Base-by-base conservation (phyloP, 2,888 invertebrate genomes). In the Baronia brevicornis region DNA sequence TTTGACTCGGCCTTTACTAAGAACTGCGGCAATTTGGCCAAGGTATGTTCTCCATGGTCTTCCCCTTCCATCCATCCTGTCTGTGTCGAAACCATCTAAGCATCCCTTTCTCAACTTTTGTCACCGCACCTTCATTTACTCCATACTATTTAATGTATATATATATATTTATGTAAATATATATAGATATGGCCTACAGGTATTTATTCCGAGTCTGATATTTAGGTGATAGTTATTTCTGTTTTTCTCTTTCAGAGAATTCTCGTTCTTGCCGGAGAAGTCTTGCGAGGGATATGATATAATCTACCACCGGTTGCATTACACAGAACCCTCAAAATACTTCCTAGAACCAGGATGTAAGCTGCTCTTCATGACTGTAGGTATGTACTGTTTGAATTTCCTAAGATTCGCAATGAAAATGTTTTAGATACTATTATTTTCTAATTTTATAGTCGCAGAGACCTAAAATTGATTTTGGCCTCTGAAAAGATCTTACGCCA, bases 211-310 rank as follows among this genome's bases (percentile, higher is more conserved):
- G 6, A 2, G 19, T 19, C 19, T 7, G 6, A 2, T 7, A 19
- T 19, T 19, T 19, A 7, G 7, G 18, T 11, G n/a, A 19, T 17
- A 5, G 4, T 21, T 13, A 10, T 28, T 12, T 5, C 7, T 13
- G 10, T 18, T 32, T 41, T 41, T 36, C 39, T 36, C 33, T 71
- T 72, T 3, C 73, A 90, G 90, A 32, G 84, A 87, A 44, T 89
- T 86, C 54, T 70, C 82, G 1, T 62, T 72, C 25, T 68, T 90
- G 5, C 89, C 89, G 1, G 79, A 79, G 34, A 85, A 87, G 50
- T 88, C 88, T 2, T 78, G 77, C 14, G 77, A 88, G 8, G 89
- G 88, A 0, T 86, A 86, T 48, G 85, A 86, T 48, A 78, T 90
- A 39, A 78, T 90, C 39, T 88, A 85, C 65, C 89, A 90, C 59